phyloP scores from a whole-genome alignment of 2,888 invertebrate genomes.

The Strigamia maritima region DNA sequence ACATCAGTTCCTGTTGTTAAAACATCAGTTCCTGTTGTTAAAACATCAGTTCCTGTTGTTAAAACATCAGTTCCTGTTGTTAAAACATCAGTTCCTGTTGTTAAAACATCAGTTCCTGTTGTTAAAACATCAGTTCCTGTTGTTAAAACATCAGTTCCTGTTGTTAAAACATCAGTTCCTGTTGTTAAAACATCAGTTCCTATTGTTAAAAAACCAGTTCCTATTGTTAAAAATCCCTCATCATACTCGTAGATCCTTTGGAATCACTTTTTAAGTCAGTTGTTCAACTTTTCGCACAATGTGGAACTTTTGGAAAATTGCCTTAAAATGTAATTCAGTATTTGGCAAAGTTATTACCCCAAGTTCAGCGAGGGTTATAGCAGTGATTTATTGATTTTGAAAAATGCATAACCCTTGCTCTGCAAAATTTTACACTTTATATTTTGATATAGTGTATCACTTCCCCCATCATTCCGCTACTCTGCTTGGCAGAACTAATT shows the following conservation, averaged over 20 bases:
- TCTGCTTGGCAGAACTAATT: not conserved
- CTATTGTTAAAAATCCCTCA: no score
- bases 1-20: not conserved
- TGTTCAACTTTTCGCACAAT: not conserved
- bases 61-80: not conserved
- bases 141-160: not conserved
- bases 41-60: no score
- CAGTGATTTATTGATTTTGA: constrained; percentile 20
- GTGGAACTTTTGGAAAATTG: constrained; percentile 12
- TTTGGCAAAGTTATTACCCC: constrained; percentile 15
- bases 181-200: not conserved
- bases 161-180: not conserved
- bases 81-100: not conserved
- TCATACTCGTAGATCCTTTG: not conserved
- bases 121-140: not conserved
- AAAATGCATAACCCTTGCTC: constrained; percentile 24
- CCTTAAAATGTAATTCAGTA: not conserved
- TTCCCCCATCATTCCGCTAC: not conserved
- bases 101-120: not conserved
- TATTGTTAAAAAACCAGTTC: no score
- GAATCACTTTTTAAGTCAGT: not conserved
- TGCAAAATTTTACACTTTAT: constrained; percentile 26
- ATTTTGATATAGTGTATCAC: constrained; percentile 5
- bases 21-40: not conserved
- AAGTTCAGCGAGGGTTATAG: not conserved